Evolutionary conservation across 2,113 vertebrate genomes (phyloP).

Genomic region (Porphyrio hochstetteri): DNA sequence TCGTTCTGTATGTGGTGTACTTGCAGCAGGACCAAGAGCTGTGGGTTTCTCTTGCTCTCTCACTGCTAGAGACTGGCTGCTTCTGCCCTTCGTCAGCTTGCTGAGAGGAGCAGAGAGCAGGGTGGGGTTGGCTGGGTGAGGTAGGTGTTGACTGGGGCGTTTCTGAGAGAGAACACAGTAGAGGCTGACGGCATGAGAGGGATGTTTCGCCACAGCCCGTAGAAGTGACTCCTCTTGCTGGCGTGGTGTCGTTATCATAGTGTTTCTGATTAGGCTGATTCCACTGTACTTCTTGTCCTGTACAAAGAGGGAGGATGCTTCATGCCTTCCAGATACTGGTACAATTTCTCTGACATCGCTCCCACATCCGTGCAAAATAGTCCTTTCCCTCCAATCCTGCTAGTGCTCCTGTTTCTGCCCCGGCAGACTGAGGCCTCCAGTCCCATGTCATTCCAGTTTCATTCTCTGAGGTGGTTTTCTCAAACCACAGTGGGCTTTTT

Average conservation of each 20-base stretch:
- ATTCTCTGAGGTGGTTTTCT: not conserved
- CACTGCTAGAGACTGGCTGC: not conserved
- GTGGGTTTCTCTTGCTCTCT: not conserved
- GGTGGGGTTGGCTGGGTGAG: not conserved
- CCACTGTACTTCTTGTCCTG: not conserved
- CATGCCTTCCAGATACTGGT: not conserved
- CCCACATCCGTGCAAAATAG: accelerated
- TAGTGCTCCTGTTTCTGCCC: not conserved
- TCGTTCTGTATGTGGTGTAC: not conserved
- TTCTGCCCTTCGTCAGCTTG: not conserved
- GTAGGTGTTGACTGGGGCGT: not conserved
- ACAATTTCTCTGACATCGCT: not conserved
- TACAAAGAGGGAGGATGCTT: not conserved
- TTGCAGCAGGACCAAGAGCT: not conserved
- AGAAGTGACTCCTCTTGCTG: not conserved
- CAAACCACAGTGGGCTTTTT: not conserved
- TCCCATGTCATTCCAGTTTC: not conserved
- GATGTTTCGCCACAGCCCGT: not conserved
- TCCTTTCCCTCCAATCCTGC: not conserved
- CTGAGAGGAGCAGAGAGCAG: not conserved
- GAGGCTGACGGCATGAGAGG: not conserved
- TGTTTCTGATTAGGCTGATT: not conserved
- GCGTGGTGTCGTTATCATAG: not conserved
- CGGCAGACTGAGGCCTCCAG: not conserved
- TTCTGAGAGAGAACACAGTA: not conserved